phyloP scores from a whole-genome alignment of 2,797 vertebrate genomes.

The Peromyscus aztecus region DNA sequence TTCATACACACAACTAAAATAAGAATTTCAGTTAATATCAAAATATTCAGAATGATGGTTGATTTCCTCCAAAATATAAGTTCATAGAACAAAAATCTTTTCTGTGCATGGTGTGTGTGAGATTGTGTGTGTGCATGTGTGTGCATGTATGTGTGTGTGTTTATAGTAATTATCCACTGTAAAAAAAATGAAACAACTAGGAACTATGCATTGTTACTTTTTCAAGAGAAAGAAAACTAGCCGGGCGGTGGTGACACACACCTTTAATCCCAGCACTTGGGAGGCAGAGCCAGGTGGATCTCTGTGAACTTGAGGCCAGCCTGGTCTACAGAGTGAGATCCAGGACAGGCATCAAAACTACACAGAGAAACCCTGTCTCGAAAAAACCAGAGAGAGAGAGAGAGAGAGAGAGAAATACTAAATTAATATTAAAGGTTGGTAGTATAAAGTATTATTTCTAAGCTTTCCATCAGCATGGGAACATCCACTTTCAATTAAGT shows the following conservation, averaged over 20 bases:
- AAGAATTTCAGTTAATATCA: slow-evolving; percentile 23
- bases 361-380: too few relatives aligned
- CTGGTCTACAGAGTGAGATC: too few relatives aligned
- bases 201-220: background rate
- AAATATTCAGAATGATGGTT: background rate
- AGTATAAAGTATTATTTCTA: slow-evolving; percentile 6
- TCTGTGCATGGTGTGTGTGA: background rate
- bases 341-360: too few relatives aligned
- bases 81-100: slow-evolving; percentile 14
- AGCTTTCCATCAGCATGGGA: background rate
- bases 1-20: background rate
- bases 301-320: too few relatives aligned
- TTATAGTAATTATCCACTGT: slow-evolving; percentile 8
- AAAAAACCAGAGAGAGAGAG: too few relatives aligned
- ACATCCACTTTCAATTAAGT: slow-evolving; percentile 45
- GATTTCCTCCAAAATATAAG: background rate
- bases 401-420: background rate
- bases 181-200: slow-evolving; percentile 10
- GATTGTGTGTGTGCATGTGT: background rate
- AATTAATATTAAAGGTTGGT: background rate
- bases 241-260: too few relatives aligned
- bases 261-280: too few relatives aligned
- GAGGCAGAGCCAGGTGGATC: too few relatives aligned
- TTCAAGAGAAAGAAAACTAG: slow-evolving; percentile 45
- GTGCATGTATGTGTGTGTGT: background rate